These are phyloP conservation scores for Sciaenops ocellatus DNA, from an alignment of 2,797 vertebrate genomes.

Conservation along the genomic window DNA sequence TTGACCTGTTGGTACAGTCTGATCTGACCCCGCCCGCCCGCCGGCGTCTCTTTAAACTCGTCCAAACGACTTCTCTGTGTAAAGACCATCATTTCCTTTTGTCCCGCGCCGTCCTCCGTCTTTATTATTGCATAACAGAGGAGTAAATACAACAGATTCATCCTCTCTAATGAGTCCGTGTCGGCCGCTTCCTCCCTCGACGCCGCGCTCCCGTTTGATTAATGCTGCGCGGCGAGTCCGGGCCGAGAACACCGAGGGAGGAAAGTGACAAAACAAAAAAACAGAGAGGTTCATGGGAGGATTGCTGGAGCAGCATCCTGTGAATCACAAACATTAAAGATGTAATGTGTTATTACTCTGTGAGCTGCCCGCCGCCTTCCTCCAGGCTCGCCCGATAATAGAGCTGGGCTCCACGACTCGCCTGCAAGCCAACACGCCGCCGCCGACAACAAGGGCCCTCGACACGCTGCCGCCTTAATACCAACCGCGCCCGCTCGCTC, in stretches of 20 bases:
- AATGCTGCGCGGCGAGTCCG: conserved; percentile 70
- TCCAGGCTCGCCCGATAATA: conserved; percentile 91
- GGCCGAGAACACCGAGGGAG: conserved; percentile 7
- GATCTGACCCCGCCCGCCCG: too few species aligned
- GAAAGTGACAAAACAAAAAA: conserved; percentile 50
- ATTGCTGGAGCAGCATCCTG: conserved; percentile 74
- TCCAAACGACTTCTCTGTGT: conserved; percentile 51
- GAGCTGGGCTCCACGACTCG: conserved; percentile 92
- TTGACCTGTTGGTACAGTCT: too few species aligned
- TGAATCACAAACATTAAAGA: conserved; percentile 88
- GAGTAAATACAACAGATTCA: conserved; percentile 72
- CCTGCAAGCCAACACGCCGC: conserved; percentile 86
- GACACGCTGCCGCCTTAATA: conserved; percentile 89
- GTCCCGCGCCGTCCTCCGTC: conserved; percentile 48
- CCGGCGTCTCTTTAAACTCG: conserved; percentile 7
- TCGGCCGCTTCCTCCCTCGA: conserved; percentile 71
- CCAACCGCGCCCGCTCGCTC: conserved; percentile 82
- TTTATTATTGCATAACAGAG: conserved; percentile 70
- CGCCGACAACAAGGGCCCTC: conserved; percentile 91
- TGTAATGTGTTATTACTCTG: conserved; percentile 92
- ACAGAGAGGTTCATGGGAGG: conserved; percentile 49
- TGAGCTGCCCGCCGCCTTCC: conserved; percentile 84
- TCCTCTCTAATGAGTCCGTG: conserved; percentile 84
- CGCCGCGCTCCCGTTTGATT: conserved; percentile 74
- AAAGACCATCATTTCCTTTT: conserved; percentile 67